Evolutionary conservation across 2,113 vertebrate genomes (phyloP).

Genomic region (Setophaga coronata): DNA sequence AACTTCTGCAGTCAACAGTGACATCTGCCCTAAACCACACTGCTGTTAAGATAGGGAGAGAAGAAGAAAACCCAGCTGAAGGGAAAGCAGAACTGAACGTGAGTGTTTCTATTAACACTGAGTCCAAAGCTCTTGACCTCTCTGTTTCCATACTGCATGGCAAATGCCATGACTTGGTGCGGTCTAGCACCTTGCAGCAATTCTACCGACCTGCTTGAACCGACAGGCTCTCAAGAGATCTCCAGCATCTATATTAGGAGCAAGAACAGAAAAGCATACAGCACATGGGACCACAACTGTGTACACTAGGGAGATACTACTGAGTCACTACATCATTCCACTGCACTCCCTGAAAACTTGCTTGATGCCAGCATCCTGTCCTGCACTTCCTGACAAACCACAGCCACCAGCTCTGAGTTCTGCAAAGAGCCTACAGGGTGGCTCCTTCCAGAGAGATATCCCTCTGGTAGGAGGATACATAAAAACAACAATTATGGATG

Average conservation of each 20-base stretch:
- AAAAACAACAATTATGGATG: not conserved
- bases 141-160: not conserved
- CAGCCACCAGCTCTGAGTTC: not conserved
- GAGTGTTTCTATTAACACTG: fast-evolving
- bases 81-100: not conserved
- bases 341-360: not conserved
- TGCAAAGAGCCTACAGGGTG: not conserved
- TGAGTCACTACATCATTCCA: not conserved
- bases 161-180: not conserved
- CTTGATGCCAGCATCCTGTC: not conserved
- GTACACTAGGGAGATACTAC: not conserved
- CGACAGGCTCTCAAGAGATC: not conserved
- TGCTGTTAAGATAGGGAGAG: not conserved
- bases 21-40: not conserved
- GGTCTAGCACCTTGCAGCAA: not conserved
- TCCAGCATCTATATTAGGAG: not conserved
- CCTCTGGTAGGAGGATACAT: not conserved
- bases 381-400: not conserved
- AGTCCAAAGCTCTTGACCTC: not conserved
- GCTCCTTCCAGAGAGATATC: not conserved
- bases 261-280: not conserved
- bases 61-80: not conserved
- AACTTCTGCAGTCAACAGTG: not conserved
- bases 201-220: not conserved
- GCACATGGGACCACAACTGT: not conserved